phyloP scores from a whole-genome alignment of 2,797 vertebrate genomes.

The Malacoraja senta region DNA sequence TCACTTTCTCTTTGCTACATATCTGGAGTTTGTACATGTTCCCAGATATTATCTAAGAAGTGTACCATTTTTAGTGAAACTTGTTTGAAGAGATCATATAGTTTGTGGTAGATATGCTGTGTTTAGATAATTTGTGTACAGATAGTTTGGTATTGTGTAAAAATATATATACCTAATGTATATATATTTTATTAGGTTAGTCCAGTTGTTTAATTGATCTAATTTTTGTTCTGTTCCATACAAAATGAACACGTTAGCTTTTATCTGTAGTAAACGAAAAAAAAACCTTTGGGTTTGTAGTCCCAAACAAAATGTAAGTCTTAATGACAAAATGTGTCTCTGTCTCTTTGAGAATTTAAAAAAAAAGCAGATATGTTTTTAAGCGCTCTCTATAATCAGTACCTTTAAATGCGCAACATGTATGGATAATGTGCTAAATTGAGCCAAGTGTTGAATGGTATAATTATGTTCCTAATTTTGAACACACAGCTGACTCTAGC shows the following conservation, averaged over 20 bases:
- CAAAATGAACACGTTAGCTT: slow-evolving; percentile 76
- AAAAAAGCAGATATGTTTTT: slow-evolving; percentile 43
- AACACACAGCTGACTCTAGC: slow-evolving; percentile 16
- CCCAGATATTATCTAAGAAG: slow-evolving; percentile 30
- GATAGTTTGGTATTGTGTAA: slow-evolving; percentile 58
- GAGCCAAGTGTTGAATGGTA: slow-evolving; percentile 30
- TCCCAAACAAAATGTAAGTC: slow-evolving; percentile 99
- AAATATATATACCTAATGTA: slow-evolving; percentile 47
- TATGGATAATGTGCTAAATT: slow-evolving; percentile 34
- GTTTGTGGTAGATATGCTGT: slow-evolving; percentile 29
- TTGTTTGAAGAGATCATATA: slow-evolving; percentile 35
- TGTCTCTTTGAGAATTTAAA: slow-evolving; percentile 37
- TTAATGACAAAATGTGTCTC: slow-evolving; percentile 77
- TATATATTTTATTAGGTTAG: slow-evolving; percentile 43
- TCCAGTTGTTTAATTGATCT: slow-evolving; percentile 57
- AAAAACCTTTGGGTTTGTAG: slow-evolving; percentile 89
- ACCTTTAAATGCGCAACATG: slow-evolving; percentile 19
- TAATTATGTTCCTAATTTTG: slow-evolving; percentile 32
- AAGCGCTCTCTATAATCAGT: slow-evolving; percentile 1
- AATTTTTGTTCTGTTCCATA: slow-evolving; percentile 64
- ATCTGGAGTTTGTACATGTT: slow-evolving; percentile 21
- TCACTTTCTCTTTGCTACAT: slow-evolving; percentile 24
- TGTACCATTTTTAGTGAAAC: slow-evolving; percentile 33
- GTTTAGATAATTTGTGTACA: slow-evolving; percentile 18
- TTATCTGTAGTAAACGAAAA: slow-evolving; percentile 70